phyloP scores from a whole-genome alignment of 2,888 invertebrate species.

The Dicranocentrus wangi region DNA sequence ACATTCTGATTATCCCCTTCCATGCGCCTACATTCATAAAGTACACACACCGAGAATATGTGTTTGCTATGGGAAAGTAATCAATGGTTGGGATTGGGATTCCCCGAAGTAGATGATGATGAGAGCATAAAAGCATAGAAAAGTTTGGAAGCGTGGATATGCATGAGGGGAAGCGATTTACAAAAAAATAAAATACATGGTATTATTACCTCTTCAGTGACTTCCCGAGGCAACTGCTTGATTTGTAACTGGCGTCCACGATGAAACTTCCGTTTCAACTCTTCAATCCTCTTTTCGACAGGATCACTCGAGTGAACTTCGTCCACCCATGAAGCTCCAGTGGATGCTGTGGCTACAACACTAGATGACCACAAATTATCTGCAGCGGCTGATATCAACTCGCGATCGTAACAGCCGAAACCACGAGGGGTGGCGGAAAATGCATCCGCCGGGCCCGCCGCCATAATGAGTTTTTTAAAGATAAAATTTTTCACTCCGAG shows the following conservation, averaged over 20 bases:
- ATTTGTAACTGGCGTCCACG: constrained; percentile 75
- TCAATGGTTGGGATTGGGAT: no score
- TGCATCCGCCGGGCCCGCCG: constrained; percentile 74
- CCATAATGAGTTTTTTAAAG: constrained; percentile 71
- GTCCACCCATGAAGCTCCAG: constrained; percentile 74
- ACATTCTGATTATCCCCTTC: no score
- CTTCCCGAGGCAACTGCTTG: constrained; percentile 75
- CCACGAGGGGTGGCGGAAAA: constrained; percentile 73
- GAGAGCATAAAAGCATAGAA: no score
- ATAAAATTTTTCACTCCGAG: no score
- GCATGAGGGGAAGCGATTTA: no score
- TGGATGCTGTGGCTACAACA: constrained; percentile 75
- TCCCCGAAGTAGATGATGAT: no score
- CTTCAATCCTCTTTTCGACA: constrained; percentile 74
- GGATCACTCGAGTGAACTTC: constrained; percentile 74
- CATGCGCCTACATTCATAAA: no score
- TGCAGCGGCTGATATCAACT: constrained; percentile 72
- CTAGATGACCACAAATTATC: constrained; percentile 73
- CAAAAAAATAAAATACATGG: background rate
- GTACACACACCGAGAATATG: no score
- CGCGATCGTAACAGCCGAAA: constrained; percentile 73
- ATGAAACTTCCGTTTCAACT: constrained; percentile 75
- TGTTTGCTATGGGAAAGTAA: no score
- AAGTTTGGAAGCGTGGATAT: no score
- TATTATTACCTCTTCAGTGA: constrained; percentile 75